phyloP scores from a whole-genome alignment of 64 coral and sea anemone species.

The Exaiptasia diaphana region DNA sequence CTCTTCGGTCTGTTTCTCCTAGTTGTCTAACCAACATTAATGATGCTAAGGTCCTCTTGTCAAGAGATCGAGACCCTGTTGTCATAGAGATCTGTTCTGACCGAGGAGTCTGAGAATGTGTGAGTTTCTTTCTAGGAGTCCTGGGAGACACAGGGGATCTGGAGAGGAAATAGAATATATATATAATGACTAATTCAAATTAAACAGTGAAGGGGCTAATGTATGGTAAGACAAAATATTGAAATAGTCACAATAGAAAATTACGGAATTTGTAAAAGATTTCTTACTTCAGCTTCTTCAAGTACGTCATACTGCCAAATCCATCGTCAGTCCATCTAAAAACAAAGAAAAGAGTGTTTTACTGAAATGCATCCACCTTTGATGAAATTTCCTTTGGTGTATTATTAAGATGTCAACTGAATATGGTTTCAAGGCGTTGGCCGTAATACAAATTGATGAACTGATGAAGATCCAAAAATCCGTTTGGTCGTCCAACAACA shows the following conservation, averaged over 20 bases:
- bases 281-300: slow-evolving; percentile 86
- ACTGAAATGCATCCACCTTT: too few species aligned
- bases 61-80: slow-evolving; percentile 68
- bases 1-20: slow-evolving; percentile 63
- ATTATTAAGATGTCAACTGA: too few species aligned
- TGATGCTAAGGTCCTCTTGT: slow-evolving; percentile 87
- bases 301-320: slow-evolving; percentile 89
- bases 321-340: slow-evolving; percentile 97
- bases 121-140: slow-evolving; percentile 43
- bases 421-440: too few species aligned
- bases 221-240: too few species aligned
- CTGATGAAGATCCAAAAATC: too few species aligned
- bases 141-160: slow-evolving; percentile 58
- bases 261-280: neutral
- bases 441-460: too few species aligned
- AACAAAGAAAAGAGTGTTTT: neutral
- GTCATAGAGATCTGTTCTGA: slow-evolving; percentile 53
- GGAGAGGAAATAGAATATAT: too few species aligned
- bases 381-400: too few species aligned
- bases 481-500: too few species aligned
- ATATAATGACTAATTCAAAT: too few species aligned
- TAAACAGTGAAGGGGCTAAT: too few species aligned
- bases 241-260: too few species aligned
- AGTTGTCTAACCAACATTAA: slow-evolving; percentile 80
- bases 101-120: neutral